Percentiles rank a stretch among this genome's conserved stretches.
Conservation (phyloP, 2,888 invertebrate species). For the Diaperis boleti region DNA sequence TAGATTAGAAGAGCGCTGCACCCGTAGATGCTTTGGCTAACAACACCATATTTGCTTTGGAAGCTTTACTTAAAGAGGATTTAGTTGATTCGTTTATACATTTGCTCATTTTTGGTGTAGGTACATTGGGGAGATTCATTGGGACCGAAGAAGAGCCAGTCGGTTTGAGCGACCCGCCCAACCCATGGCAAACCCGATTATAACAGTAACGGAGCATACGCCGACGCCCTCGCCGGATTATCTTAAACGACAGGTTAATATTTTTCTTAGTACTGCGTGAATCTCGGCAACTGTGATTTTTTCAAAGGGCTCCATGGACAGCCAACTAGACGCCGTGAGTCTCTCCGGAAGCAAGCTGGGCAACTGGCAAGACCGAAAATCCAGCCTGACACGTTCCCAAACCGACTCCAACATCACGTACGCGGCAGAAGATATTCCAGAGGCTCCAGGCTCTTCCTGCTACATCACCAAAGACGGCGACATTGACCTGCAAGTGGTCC, state of each 20-base stretch:
- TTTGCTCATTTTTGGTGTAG: conserved; percentile 63
- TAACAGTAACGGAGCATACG: conserved; percentile 96
- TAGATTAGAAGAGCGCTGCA: conserved; percentile 3
- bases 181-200: conserved; percentile 91
- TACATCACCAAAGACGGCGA: conserved; percentile 97
- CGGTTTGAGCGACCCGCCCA: conserved; percentile 68
- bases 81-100: background rate
- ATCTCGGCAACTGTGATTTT: no score
- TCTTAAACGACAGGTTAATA: conserved; percentile 77
- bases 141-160: conserved; percentile 72
- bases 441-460: conserved; percentile 88
- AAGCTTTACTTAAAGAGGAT: background rate
- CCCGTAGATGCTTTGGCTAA: conserved; percentile 4
- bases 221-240: conserved; percentile 93
- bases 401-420: conserved; percentile 95
- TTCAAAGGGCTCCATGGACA: conserved; percentile 83
- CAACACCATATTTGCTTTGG: background rate
- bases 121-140: conserved; percentile 78
- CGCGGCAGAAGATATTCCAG: conserved; percentile 85
- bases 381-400: conserved; percentile 82
- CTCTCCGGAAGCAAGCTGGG: conserved; percentile 71
- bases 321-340: conserved; percentile 82
- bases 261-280: background rate
- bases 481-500: conserved; percentile 89
- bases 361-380: conserved; percentile 75